Percentiles rank a stretch among this genome's conserved stretches.
Evolutionary conservation across 2,113 vertebrate species (phyloP).

Genomic region (Agapornis roseicollis): DNA sequence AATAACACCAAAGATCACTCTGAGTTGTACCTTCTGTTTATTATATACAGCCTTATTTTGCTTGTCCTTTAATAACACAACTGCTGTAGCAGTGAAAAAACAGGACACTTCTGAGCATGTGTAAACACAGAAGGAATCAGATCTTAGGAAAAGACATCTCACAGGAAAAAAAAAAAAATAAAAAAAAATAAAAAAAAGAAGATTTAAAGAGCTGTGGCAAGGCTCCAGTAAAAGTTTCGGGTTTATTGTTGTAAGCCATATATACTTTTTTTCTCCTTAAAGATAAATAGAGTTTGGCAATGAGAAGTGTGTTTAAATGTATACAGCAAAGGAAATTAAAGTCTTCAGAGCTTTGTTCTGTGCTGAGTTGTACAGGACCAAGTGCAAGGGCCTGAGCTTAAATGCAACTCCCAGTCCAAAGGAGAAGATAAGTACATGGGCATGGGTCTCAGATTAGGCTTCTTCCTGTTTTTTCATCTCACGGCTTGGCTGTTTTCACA

Average conservation of each 20-base stretch:
- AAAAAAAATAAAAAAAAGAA: not conserved
- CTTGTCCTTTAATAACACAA: not conserved
- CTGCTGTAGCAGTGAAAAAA: not conserved
- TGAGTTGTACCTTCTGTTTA: not conserved
- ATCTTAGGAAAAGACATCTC: not conserved
- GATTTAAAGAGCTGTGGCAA: not conserved
- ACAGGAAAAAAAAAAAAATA: not conserved
- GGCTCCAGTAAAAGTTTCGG: not conserved
- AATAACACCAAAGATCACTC: conserved; percentile 8
- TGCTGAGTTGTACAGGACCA: not conserved
- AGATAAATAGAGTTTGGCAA: not conserved
- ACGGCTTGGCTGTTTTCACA: not conserved
- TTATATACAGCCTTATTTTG: not conserved
- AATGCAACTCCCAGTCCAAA: not conserved
- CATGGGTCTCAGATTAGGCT: not conserved
- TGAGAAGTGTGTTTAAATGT: not conserved
- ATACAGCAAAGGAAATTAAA: not conserved
- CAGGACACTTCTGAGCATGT: not conserved
- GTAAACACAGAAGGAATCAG: not conserved
- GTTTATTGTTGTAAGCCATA: not conserved
- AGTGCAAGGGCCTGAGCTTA: not conserved
- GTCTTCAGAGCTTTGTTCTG: not conserved
- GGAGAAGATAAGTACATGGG: accelerated
- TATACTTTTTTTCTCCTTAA: not conserved
- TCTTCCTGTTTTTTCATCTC: not conserved